Percentiles rank a stretch among this genome's conserved stretches.
Conservation (phyloP, 2,113 vertebrate genomes). For the Tragelaphus strepsiceros region DNA sequence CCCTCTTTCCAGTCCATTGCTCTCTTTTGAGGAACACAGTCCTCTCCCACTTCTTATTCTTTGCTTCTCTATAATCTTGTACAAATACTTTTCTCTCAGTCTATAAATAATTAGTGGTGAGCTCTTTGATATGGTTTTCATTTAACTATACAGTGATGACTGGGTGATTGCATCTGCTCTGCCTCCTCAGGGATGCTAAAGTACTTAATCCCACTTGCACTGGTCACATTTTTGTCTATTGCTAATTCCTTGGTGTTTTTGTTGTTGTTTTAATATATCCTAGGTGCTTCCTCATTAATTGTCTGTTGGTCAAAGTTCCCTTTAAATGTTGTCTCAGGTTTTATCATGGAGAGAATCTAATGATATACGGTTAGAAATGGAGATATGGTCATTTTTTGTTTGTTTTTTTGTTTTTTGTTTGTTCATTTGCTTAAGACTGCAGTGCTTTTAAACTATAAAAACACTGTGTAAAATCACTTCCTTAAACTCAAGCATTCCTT, state of each 20-base stretch:
- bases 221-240: not conserved
- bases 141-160: not conserved
- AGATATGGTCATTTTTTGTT: not conserved
- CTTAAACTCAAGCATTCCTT: not conserved
- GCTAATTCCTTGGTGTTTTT: not conserved
- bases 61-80: not conserved
- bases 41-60: not conserved
- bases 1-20: not conserved
- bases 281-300: not conserved
- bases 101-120: not conserved
- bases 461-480: not conserved
- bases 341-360: not conserved
- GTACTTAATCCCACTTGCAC: not conserved
- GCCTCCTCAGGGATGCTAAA: not conserved
- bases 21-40: not conserved
- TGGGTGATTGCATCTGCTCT: not conserved
- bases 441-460: not conserved
- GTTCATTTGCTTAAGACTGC: not conserved
- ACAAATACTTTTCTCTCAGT: not conserved
- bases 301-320: not conserved
- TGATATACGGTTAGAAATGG: not conserved
- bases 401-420: not conserved
- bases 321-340: not conserved
- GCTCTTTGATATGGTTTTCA: not conserved
- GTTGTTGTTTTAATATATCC: not conserved